Evolutionary conservation across 2,888 invertebrate species (phyloP).

Genomic region (Rhabditoides inermis): DNA sequence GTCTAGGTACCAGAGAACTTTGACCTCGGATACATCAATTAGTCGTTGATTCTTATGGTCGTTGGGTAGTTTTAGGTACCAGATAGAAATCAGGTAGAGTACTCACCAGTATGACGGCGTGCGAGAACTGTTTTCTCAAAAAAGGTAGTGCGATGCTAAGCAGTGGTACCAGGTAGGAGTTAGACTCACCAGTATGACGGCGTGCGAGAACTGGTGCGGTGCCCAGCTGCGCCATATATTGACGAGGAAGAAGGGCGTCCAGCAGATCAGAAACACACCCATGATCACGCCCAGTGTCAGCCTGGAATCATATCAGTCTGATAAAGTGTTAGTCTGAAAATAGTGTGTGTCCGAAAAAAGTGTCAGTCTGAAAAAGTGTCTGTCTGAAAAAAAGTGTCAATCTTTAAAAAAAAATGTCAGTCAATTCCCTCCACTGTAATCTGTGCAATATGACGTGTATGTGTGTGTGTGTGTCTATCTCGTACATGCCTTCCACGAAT

Average conservation of each 20-base stretch:
- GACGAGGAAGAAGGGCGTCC: slow-evolving; percentile 97
- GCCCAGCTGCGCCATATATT: slow-evolving; percentile 71
- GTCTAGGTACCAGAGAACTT: too few species aligned
- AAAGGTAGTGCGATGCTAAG: slow-evolving; percentile 27
- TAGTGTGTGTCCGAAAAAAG: background rate
- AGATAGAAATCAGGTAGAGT: too few species aligned
- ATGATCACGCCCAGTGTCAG: slow-evolving; percentile 50
- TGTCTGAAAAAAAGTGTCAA: background rate
- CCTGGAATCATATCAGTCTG: slow-evolving; percentile 19
- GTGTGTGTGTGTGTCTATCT: too few species aligned
- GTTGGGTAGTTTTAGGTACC: too few species aligned
- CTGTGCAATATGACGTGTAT: too few species aligned
- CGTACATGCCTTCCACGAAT: too few species aligned
- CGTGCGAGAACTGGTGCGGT: slow-evolving; percentile 24
- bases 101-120: slow-evolving; percentile 14
- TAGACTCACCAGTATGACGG: slow-evolving; percentile 13
- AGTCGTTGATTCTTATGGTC: too few species aligned
- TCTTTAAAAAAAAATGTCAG: too few species aligned
- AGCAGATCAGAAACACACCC: slow-evolving; percentile 73
- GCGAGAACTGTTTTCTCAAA: slow-evolving; percentile 27
- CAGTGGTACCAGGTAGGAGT: too few species aligned
- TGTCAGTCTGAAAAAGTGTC: background rate
- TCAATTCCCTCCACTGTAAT: too few species aligned
- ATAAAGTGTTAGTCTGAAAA: background rate
- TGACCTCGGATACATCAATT: too few species aligned